A percentile compares a stretch with the other conserved stretches of the same genome.
Evolutionary conservation across 2,113 vertebrate genomes (phyloP).

Genomic region (Cavia porcellus): DNA sequence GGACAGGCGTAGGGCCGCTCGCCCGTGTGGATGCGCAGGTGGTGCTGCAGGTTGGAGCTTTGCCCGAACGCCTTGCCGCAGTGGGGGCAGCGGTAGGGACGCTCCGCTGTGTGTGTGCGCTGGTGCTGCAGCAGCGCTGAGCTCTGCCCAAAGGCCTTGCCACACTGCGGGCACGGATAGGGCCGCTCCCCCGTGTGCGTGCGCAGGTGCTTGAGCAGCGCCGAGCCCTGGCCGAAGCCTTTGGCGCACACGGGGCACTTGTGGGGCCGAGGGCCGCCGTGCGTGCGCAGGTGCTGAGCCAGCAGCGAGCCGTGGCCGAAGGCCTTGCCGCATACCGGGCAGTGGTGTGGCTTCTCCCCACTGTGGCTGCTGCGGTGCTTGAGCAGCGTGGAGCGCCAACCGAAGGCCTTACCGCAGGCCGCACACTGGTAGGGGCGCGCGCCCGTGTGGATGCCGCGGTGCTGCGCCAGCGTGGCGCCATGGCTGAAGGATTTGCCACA

Average conservation of each 20-base stretch:
- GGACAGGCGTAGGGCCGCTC: slow-evolving; percentile 84
- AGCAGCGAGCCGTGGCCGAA: slow-evolving; percentile 79
- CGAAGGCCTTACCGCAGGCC: slow-evolving; percentile 81
- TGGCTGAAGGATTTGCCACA: slow-evolving; percentile 88
- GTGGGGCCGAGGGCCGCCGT: slow-evolving; percentile 80
- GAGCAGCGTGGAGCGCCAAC: slow-evolving; percentile 82
- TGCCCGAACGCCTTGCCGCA: slow-evolving; percentile 81
- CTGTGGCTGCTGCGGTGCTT: slow-evolving; percentile 84
- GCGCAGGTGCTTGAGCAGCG: slow-evolving; percentile 80
- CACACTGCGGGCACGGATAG: slow-evolving; percentile 82
- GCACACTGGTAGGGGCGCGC: slow-evolving; percentile 82
- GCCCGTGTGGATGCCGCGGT: slow-evolving; percentile 89
- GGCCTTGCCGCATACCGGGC: slow-evolving; percentile 80
- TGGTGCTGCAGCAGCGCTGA: slow-evolving; percentile 81
- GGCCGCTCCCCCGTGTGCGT: slow-evolving; percentile 82
- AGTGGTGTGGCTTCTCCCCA: slow-evolving; percentile 82
- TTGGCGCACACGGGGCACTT: slow-evolving; percentile 80
- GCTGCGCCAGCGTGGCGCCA: slow-evolving; percentile 91
- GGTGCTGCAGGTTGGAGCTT: slow-evolving; percentile 81
- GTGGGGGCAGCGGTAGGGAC: slow-evolving; percentile 80
- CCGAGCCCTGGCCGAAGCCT: slow-evolving; percentile 79
- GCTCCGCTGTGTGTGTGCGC: slow-evolving; percentile 83
- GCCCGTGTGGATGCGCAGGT: slow-evolving; percentile 82
- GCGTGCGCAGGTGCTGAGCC: slow-evolving; percentile 82
- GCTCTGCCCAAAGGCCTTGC: slow-evolving; percentile 82